phyloP scores from a whole-genome alignment of 2,113 vertebrate species.

The Natator depressus region DNA sequence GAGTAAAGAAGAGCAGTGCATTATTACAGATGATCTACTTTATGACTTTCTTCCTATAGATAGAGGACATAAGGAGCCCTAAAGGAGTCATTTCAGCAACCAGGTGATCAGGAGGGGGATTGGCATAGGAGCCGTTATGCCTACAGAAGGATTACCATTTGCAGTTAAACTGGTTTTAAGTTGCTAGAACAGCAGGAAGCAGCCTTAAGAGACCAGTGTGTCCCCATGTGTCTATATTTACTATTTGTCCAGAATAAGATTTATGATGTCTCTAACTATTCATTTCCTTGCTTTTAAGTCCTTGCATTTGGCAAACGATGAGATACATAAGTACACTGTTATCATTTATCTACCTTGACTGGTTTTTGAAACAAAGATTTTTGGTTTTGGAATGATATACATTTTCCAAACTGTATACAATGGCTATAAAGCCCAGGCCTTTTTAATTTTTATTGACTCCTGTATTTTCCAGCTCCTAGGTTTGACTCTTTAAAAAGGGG shows the following conservation, averaged over 20 bases:
- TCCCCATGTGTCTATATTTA: neutral
- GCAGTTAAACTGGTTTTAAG: neutral
- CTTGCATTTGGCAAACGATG: neutral
- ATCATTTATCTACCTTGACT: neutral
- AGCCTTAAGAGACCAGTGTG: neutral
- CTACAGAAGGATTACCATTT: neutral
- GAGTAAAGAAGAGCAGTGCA: neutral
- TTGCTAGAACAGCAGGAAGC: neutral
- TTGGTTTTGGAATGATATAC: neutral
- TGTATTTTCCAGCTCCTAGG: neutral
- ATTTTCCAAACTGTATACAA: constrained; percentile 1
- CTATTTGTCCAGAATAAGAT: neutral
- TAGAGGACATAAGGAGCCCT: neutral
- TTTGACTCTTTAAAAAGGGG: neutral
- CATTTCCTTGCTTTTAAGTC: neutral
- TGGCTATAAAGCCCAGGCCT: neutral
- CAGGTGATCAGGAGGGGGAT: neutral
- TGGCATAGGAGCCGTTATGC: neutral
- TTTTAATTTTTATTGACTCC: neutral
- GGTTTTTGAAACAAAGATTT: neutral
- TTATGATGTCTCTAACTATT: neutral
- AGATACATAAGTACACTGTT: neutral
- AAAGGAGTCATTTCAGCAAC: neutral
- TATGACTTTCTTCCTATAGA: neutral
- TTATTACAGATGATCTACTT: neutral